A percentile compares a stretch with the other conserved stretches of the same genome.
phyloP scores from a whole-genome alignment of 2,888 invertebrate genomes.

The Fissipunctia ypsillon region DNA sequence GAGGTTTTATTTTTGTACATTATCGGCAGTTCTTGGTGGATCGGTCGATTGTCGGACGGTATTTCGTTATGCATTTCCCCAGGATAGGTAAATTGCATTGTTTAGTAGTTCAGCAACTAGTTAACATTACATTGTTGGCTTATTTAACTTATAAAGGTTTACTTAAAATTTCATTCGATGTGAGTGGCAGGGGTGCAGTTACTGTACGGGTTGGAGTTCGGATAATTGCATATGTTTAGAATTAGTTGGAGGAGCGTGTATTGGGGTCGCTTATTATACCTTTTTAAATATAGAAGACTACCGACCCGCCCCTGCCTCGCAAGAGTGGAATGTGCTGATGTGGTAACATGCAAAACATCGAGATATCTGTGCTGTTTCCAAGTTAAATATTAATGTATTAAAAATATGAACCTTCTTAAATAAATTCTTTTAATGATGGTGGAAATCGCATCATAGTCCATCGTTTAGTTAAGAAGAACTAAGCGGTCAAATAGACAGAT shows the following conservation, averaged over 20 bases:
- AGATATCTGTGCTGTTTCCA: too few species aligned
- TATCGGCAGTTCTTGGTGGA: constrained; percentile 20
- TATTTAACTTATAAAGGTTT: constrained; percentile 48
- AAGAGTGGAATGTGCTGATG: neutral
- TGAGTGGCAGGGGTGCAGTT: constrained; percentile 27
- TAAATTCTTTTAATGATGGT: too few species aligned
- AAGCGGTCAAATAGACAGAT: too few species aligned
- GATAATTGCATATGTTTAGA: constrained; percentile 25
- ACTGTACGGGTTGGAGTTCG: constrained; percentile 11
- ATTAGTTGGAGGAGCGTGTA: neutral
- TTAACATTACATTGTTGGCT: constrained; percentile 57
- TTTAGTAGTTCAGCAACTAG: constrained; percentile 67
- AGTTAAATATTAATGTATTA: too few species aligned
- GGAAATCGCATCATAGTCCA: too few species aligned
- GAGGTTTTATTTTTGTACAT: neutral
- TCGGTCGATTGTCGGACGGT: constrained; percentile 52
- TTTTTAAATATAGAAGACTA: neutral
- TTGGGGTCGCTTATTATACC: neutral
- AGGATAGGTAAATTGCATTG: constrained; percentile 70
- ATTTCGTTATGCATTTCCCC: constrained; percentile 67
- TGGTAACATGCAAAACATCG: too few species aligned
- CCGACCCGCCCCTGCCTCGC: neutral
- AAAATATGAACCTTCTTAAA: too few species aligned
- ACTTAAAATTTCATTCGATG: constrained; percentile 50
- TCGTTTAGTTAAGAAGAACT: too few species aligned